These are phyloP conservation scores for Oeneis ivallda DNA, from an alignment of 2,888 invertebrate genomes.

Conservation along the genomic window DNA sequence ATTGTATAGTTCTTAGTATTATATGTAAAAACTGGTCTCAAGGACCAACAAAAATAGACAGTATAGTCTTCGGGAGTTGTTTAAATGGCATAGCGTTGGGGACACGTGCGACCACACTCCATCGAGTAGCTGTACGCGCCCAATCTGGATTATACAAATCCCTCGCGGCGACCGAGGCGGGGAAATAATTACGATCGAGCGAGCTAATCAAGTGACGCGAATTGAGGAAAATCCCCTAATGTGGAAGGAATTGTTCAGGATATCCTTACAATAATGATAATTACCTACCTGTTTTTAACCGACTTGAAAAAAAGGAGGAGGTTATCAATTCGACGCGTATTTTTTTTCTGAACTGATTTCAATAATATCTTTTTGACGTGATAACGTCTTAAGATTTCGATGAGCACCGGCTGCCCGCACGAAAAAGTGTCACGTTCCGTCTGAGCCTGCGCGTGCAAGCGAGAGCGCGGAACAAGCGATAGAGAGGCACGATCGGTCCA, in stretches of 20 bases:
- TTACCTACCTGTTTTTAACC: slow-evolving; percentile 12
- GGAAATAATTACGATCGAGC: slow-evolving; percentile 74
- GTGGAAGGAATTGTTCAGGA: slow-evolving; percentile 42
- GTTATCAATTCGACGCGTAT: too few relatives aligned
- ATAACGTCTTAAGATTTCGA: too few relatives aligned
- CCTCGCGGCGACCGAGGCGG: slow-evolving; percentile 65
- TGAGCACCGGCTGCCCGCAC: too few relatives aligned
- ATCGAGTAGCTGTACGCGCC: slow-evolving; percentile 77
- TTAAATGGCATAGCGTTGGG: slow-evolving; percentile 33
- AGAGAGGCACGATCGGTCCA: too few relatives aligned
- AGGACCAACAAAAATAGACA: not conserved
- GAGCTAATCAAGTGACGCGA: slow-evolving; percentile 73
- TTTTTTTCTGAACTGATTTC: too few relatives aligned
- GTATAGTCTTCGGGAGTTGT: slow-evolving; percentile 10
- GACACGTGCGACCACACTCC: slow-evolving; percentile 76
- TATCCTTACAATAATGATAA: slow-evolving; percentile 14
- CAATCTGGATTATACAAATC: slow-evolving; percentile 81
- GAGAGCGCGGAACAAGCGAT: too few relatives aligned
- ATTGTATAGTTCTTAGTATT: not conserved
- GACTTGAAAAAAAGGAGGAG: too few relatives aligned
- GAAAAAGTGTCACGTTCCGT: too few relatives aligned
- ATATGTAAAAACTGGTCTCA: not conserved
- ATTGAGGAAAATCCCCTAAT: slow-evolving; percentile 64
- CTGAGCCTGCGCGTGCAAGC: too few relatives aligned
- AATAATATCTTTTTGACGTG: too few relatives aligned